Base-by-base conservation (phyloP, 1,140 invertebrate species). In the Neelides sp. region DNA sequence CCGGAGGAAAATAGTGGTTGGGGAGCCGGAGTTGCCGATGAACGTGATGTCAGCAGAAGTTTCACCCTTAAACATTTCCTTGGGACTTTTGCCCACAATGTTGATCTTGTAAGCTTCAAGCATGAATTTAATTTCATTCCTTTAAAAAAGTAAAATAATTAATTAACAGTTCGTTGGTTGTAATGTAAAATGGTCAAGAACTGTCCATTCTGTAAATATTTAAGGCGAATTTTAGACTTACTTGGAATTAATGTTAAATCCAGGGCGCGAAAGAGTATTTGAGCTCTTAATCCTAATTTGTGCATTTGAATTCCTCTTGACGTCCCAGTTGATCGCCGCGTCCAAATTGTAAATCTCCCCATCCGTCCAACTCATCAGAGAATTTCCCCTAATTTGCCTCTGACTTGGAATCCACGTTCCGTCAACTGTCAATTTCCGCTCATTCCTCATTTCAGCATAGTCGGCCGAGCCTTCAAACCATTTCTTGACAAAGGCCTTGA, bases 241-340 rank as follows among this genome's bases (percentile, higher is more conserved):
- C 57, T 49, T 52, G n/a, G 57, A 52, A 3, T 59, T 54, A 13
- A 55, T 19, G 13, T 30, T 15, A 10, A 53, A 37, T 40, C 41
- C 48, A 44, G 42, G 34, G 35, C 7, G 40, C 12, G 5, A 2
- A 12, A 12, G 50, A 8, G 10, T 48, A 42, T 7, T 35, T 52
- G 3, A 44, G 34, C 54, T 59, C 24, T 54, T 53, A 22, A 59
- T 32, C 15, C 34, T 28, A 36, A 51, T 48, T 5, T 42, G 34
- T 40, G 50, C 53, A 28, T 35, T 41, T 1, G 49, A 1, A 50
- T 59, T 51, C 13, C 47, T 32, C 1, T 50, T 45, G 26, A 52
- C 58, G 43, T 60, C 58, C 58, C 58, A 60, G 28, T 60, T 45
- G 22, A 55, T 12, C 28, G 45, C 39, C 13, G 50, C 52, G 36